Evolutionary conservation across 2,797 vertebrate genomes (phyloP).

Genomic region (Smutsia temminckii): DNA sequence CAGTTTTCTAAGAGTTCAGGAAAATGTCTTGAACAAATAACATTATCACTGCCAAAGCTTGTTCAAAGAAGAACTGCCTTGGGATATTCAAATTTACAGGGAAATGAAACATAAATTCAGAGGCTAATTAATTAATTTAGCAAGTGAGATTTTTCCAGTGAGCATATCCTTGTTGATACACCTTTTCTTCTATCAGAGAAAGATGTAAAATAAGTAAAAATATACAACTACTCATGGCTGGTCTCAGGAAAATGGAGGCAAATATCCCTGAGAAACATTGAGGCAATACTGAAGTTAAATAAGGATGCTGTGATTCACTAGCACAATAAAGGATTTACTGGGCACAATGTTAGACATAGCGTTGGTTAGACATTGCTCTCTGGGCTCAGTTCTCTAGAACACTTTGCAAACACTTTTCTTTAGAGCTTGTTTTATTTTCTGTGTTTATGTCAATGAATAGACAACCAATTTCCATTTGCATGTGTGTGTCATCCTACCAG

Average conservation of each 20-base stretch:
- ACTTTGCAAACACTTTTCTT: neutral
- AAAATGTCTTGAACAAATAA: neutral
- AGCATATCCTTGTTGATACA: neutral
- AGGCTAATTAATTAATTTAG: neutral
- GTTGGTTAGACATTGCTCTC: neutral
- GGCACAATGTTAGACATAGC: neutral
- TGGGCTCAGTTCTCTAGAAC: neutral
- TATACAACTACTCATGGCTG: neutral
- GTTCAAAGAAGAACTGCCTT: neutral
- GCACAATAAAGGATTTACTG: no score
- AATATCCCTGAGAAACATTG: neutral
- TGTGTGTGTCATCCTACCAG: neutral
- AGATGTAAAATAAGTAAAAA: neutral
- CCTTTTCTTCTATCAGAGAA: neutral
- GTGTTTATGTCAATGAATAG: neutral
- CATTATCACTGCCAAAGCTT: neutral
- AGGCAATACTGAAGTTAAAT: no score
- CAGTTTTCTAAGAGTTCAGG: neutral
- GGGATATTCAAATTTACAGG: neutral
- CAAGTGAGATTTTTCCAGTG: neutral
- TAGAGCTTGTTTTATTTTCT: neutral
- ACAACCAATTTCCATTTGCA: neutral
- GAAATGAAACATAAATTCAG: neutral
- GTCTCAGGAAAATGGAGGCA: neutral
- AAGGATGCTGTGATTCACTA: neutral